These are phyloP conservation scores for Phymatocera aterrima DNA, from an alignment of 2,888 invertebrate genomes.

Conservation along the genomic window DNA sequence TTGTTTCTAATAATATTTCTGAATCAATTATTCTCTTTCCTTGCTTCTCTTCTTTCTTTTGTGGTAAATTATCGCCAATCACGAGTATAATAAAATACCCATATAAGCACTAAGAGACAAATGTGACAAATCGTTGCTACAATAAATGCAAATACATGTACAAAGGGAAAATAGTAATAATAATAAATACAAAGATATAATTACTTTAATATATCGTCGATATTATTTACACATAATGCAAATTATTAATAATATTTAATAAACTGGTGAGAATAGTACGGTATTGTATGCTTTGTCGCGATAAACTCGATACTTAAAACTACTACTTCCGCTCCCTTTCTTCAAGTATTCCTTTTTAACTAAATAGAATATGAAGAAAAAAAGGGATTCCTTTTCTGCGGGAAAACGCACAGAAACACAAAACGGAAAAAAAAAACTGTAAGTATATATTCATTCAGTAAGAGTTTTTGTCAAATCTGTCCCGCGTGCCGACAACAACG, in stretches of 20 bases:
- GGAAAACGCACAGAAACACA: background rate
- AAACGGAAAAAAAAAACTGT: background rate
- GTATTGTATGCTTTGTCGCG: slow-evolving; percentile 16
- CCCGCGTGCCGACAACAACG: background rate
- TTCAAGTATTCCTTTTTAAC: background rate
- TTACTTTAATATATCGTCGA: background rate
- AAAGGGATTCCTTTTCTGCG: too few species aligned
- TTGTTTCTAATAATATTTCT: too few species aligned
- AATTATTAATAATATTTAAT: background rate
- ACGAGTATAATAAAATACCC: background rate
- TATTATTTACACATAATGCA: slow-evolving; percentile 1
- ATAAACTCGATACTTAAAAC: slow-evolving; percentile 13
- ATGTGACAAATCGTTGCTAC: background rate
- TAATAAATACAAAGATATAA: slow-evolving; percentile 3
- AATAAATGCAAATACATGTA: background rate
- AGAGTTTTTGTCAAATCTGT: background rate
- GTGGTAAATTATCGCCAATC: background rate
- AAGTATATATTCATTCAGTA: background rate
- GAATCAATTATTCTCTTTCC: background rate
- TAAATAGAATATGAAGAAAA: background rate
- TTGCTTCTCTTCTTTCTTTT: too few species aligned
- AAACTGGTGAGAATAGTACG: slow-evolving; percentile 28
- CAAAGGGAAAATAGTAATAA: background rate
- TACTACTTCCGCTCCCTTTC: background rate
- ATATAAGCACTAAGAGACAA: background rate